Evolutionary conservation across 2,888 invertebrate genomes (phyloP).

Genomic region (Oxytorus armatus): DNA sequence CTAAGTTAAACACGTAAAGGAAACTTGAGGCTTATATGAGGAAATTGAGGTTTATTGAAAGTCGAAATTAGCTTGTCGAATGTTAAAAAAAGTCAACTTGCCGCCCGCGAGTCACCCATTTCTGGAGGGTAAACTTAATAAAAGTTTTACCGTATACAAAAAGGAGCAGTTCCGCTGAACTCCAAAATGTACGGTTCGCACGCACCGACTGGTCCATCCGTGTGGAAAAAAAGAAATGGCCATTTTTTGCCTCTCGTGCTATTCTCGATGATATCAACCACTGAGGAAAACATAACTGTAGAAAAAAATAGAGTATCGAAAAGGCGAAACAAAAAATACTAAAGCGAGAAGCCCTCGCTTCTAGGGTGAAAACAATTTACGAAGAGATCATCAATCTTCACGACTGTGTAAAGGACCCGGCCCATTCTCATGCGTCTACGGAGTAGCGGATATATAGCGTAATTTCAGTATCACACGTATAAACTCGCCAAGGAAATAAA

Average conservation of each 20-base stretch:
- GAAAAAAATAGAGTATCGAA: background rate
- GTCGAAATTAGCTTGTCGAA: background rate
- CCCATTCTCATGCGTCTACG: slow-evolving; percentile 32
- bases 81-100: background rate
- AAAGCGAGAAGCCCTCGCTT: slow-evolving; percentile 7
- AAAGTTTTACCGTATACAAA: background rate
- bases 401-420: slow-evolving; percentile 1
- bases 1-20: too few relatives aligned
- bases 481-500: slow-evolving; percentile 6
- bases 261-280: background rate
- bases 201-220: slow-evolving; percentile 17
- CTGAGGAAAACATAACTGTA: background rate
- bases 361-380: slow-evolving; percentile 36
- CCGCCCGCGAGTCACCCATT: background rate
- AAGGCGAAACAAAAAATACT: background rate
- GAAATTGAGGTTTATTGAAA: too few relatives aligned
- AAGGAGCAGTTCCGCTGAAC: background rate
- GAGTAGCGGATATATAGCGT: slow-evolving; percentile 21
- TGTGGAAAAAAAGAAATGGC: background rate
- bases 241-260: background rate
- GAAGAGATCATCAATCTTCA: slow-evolving; percentile 36
- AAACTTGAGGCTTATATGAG: too few relatives aligned
- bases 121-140: background rate
- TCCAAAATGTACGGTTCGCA: background rate
- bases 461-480: background rate